Conservation (phyloP, 1,140 invertebrate species). For the Anoplophora glabripennis region DNA sequence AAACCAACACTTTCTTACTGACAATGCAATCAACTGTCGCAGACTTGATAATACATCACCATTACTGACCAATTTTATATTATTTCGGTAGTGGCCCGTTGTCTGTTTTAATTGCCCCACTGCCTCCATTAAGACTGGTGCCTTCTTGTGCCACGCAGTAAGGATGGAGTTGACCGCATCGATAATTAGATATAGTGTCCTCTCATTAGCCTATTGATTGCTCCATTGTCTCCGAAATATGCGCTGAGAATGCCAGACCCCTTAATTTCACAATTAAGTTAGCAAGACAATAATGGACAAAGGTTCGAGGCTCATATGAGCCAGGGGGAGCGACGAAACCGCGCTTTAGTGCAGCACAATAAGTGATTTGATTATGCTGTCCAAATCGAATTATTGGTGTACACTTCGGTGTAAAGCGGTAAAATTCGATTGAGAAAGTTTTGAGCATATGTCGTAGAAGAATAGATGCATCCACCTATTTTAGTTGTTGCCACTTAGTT, state of each 20-base stretch:
- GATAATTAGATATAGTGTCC: slow-evolving; percentile 52
- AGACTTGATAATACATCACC: no score
- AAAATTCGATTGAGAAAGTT: neutral
- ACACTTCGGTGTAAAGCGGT: slow-evolving; percentile 7
- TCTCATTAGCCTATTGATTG: slow-evolving; percentile 52
- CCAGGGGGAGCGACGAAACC: slow-evolving; percentile 22
- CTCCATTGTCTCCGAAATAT: slow-evolving; percentile 45
- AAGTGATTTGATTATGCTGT: slow-evolving; percentile 32
- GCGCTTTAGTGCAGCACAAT: slow-evolving; percentile 25
- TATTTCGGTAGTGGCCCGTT: no score
- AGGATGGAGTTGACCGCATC: slow-evolving; percentile 43
- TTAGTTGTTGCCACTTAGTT: no score
- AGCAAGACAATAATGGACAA: slow-evolving; percentile 44
- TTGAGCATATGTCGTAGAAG: neutral
- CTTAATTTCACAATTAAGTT: slow-evolving; percentile 36
- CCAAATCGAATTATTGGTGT: slow-evolving; percentile 9
- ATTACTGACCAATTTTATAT: no score
- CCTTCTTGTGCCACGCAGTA: neutral
- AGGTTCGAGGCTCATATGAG: slow-evolving; percentile 23
- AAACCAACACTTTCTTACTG: no score
- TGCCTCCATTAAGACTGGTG: neutral
- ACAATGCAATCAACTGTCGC: no score
- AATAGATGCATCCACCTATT: neutral
- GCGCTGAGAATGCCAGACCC: slow-evolving; percentile 11
- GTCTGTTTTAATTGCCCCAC: neutral